Evolutionary conservation across 1,140 invertebrate species (phyloP).

Genomic region (Laodelphax striatellus): DNA sequence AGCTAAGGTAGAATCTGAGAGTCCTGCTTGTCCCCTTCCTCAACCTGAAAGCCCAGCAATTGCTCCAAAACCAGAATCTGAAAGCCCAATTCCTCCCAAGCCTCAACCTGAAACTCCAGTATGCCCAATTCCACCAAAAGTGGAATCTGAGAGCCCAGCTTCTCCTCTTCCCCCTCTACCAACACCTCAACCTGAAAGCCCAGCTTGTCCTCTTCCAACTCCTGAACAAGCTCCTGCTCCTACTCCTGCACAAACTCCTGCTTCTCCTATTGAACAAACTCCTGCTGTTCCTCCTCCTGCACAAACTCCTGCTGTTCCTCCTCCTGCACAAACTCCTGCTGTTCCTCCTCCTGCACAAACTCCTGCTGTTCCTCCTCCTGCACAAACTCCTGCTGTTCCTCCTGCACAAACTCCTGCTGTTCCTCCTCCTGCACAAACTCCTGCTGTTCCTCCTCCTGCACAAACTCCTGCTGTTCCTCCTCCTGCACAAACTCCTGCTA

Average conservation of each 20-base stretch:
- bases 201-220: too few species aligned
- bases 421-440: too few species aligned
- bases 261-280: background rate
- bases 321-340: conserved; percentile 7
- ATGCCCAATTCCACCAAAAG: too few species aligned
- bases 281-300: background rate
- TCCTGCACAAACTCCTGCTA: background rate
- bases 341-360: conserved; percentile 18
- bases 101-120: too few species aligned
- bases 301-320: background rate
- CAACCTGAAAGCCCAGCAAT: conserved; percentile 15
- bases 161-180: too few species aligned
- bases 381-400: background rate
- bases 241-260: conserved; percentile 16
- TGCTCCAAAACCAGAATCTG: background rate
- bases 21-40: conserved; percentile 14
- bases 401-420: conserved; percentile 1
- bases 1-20: background rate
- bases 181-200: too few species aligned
- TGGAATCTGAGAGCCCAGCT: too few species aligned
- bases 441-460: background rate
- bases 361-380: conserved; percentile 2
- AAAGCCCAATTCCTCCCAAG: background rate
- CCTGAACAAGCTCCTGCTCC: conserved; percentile 10
- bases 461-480: conserved; percentile 5